Evolutionary conservation across 2,113 vertebrate species (phyloP).

Genomic region (Amazona vittata): DNA sequence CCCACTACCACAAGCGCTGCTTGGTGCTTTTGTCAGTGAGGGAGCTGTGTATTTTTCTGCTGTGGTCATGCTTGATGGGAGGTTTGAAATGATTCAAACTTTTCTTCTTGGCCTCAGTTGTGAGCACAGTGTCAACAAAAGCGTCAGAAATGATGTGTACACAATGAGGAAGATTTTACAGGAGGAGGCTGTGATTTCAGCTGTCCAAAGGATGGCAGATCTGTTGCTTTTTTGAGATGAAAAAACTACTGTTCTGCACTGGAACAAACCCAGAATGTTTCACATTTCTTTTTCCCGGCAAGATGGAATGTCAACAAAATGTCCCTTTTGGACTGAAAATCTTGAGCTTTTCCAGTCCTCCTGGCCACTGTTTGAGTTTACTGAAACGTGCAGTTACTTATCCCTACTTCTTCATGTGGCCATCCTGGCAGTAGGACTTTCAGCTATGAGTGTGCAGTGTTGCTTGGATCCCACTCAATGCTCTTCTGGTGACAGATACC

Average conservation of each 20-base stretch:
- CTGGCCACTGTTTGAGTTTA: neutral
- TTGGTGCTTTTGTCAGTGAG: neutral
- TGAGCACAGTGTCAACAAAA: neutral
- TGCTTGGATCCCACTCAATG: neutral
- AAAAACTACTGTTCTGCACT: neutral
- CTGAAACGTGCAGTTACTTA: neutral
- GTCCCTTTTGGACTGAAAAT: neutral
- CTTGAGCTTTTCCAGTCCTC: conserved; percentile 11
- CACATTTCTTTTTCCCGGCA: neutral
- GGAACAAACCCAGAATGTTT: neutral
- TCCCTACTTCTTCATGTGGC: accelerated
- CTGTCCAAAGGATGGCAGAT: neutral
- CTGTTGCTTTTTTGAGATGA: neutral
- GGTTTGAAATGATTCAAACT: neutral
- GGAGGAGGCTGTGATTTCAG: neutral
- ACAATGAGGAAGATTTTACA: neutral
- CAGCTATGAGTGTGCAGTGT: accelerated
- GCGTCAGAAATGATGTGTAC: neutral
- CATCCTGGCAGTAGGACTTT: neutral
- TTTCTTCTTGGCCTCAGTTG: neutral
- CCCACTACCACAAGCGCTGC: neutral
- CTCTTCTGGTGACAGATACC: neutral
- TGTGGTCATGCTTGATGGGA: neutral
- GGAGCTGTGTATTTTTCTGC: neutral
- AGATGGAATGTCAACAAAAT: conserved; percentile 19